A percentile compares a stretch with the other conserved stretches of the same genome.
Evolutionary conservation across 2,888 invertebrate genomes (phyloP).

Genomic region (Drosophila colorata): DNA sequence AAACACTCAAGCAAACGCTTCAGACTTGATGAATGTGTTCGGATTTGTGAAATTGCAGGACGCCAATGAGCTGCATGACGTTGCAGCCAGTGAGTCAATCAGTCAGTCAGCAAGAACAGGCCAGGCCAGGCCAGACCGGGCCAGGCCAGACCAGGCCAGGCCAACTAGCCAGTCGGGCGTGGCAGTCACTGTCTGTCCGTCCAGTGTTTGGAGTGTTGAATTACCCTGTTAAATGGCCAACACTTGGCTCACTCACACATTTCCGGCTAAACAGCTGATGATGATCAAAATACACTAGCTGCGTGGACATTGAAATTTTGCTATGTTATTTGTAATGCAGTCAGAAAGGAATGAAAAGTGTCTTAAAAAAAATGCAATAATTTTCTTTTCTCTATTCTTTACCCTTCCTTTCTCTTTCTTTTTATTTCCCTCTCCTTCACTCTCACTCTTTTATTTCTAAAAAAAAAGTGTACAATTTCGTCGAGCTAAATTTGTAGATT

Average conservation of each 20-base stretch:
- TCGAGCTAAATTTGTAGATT: too few species aligned
- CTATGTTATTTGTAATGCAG: not conserved
- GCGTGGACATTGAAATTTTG: not conserved
- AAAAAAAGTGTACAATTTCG: too few species aligned
- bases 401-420: too few species aligned
- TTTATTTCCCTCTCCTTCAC: too few species aligned
- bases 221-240: conserved; percentile 53
- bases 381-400: too few species aligned
- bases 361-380: too few species aligned
- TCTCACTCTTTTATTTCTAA: too few species aligned
- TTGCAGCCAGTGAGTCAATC: conserved; percentile 45
- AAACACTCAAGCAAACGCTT: conserved; percentile 32
- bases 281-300: conserved; percentile 2
- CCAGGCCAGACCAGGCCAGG: not conserved
- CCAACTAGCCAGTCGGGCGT: too few species aligned
- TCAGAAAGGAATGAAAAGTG: too few species aligned
- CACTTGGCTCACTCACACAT: conserved; percentile 40
- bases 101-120: conserved; percentile 7
- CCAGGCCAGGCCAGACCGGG: not conserved
- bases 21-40: conserved; percentile 58
- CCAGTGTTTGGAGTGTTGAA: conserved; percentile 55
- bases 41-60: conserved; percentile 49
- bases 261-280: conserved; percentile 32
- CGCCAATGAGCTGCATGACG: conserved; percentile 60
- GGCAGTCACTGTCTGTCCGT: too few species aligned